These are phyloP conservation scores for Acrocyrtus sp. DNA, from an alignment of 2,888 invertebrate genomes.

Conservation along the genomic window DNA sequence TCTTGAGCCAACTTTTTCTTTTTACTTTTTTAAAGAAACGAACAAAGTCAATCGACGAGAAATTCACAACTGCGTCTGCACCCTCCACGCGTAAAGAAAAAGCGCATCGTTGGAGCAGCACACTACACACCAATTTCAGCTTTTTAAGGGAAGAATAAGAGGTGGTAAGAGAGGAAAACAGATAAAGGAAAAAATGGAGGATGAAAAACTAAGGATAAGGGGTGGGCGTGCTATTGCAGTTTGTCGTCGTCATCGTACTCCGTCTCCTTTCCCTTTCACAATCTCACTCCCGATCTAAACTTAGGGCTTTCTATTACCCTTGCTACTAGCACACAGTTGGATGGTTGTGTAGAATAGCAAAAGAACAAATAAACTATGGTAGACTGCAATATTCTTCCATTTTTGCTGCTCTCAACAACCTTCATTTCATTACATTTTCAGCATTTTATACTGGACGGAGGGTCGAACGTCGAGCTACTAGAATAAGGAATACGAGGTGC, in stretches of 20 bases:
- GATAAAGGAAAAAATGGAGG: slow-evolving; percentile 40
- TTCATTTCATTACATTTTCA: slow-evolving; percentile 29
- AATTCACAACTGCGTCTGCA: slow-evolving; percentile 22
- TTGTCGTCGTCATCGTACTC: slow-evolving; percentile 48
- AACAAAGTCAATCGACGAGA: slow-evolving; percentile 26
- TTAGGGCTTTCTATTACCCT: no score
- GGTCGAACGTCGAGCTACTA: no score
- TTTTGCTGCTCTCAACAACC: slow-evolving; percentile 3
- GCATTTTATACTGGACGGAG: no score
- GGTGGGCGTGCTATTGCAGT: slow-evolving; percentile 57
- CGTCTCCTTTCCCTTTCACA: slow-evolving; percentile 33
- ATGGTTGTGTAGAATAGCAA: no score
- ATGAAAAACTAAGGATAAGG: slow-evolving; percentile 47
- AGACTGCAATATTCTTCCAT: no score
- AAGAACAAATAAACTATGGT: no score
- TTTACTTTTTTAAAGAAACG: neutral
- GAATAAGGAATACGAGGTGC: neutral
- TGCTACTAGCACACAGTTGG: no score
- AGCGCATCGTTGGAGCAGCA: no score
- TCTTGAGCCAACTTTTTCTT: no score
- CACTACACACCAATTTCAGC: no score
- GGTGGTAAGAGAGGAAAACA: slow-evolving; percentile 15
- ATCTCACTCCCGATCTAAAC: slow-evolving; percentile 17
- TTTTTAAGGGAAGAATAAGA: slow-evolving; percentile 10
- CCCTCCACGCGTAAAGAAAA: no score